Base-by-base conservation (phyloP, 2,888 invertebrate genomes). In the Acrobeloides nanus region DNA sequence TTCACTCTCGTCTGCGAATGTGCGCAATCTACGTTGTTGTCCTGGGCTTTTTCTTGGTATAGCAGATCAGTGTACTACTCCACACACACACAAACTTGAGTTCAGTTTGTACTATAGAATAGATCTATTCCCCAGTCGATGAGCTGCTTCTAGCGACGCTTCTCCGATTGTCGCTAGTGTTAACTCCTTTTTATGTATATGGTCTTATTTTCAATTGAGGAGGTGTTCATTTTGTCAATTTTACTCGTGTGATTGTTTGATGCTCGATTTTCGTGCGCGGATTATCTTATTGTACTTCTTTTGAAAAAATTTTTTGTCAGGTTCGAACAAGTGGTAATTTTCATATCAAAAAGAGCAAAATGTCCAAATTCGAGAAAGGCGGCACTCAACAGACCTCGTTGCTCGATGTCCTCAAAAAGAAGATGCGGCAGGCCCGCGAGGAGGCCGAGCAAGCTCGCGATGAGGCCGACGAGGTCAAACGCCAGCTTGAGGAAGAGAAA, bases 391-490 rank as follows among this genome's bases (percentile, higher is more conserved):
- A 73, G 59, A 74, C 73, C 32, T 71, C 72, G 75, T 84, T 93
- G 73, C 81, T 95, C 78, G 90, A 92, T 80, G 89, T 90, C 75
- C 83, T 95, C 75, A 95, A 95, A 83, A 90, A 92, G 83, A 97
- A 95, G 84, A 95, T 95, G 93, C 84, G 89, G 72, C 89, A 89
- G 80, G 88, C 92, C 73, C 90, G 92, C 81, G 90, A 92, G 79
- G 95, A 95, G 82, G 87, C 92, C 84, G 95, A 95, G 79, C 85
- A 87, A 79, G 89, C 88, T 81, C 90, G 88, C 81, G 93, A 95
- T 79, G 89, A 89, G 78, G 87, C 88, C 78, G 92, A 92, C 79
- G 89, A 89, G 79, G 87, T 84, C 78, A 87, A 88, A 79, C 86
- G 89, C 82, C 85, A 88, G 78, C 82, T 89, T 77, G 89, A 89